Conservation (phyloP, 2,113 vertebrate genomes). For the Festucalex cinctus region DNA sequence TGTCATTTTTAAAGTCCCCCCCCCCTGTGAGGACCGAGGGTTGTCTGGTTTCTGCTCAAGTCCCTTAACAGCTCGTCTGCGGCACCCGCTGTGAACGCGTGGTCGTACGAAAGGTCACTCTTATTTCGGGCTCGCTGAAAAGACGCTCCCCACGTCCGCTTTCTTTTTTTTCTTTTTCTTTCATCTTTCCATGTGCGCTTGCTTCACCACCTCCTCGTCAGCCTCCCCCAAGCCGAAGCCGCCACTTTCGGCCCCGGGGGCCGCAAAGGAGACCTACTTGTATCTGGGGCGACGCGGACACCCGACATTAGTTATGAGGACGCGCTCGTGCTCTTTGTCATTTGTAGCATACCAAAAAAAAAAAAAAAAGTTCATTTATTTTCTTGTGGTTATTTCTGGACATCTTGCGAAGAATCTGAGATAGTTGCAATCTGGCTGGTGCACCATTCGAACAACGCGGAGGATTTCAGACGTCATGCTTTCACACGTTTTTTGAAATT, state of each 20-base stretch:
- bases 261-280: conserved; percentile 40
- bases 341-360: neutral
- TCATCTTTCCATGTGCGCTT: neutral
- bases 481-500: too few species aligned
- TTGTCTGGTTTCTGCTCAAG: conserved; percentile 28
- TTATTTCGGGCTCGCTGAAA: conserved; percentile 54
- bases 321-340: conserved; percentile 8
- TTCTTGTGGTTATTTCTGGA: conserved; percentile 39
- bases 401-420: conserved; percentile 9
- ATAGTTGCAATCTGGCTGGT: too few species aligned
- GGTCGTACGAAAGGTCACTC: conserved; percentile 58
- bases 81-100: conserved; percentile 47
- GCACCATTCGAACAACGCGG: too few species aligned
- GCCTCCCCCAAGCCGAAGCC: conserved; percentile 12
- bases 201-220: neutral
- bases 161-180: conserved; percentile 8
- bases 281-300: conserved; percentile 30
- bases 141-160: conserved; percentile 26
- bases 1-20: conserved; percentile 25
- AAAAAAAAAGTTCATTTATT: conserved; percentile 21
- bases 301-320: conserved; percentile 32
- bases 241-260: conserved; percentile 14
- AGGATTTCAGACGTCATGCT: too few species aligned
- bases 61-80: conserved; percentile 49
- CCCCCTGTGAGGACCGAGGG: conserved; percentile 22